Evolutionary conservation across 2,888 invertebrate species (phyloP).

Genomic region (Ditula angustiorana): DNA sequence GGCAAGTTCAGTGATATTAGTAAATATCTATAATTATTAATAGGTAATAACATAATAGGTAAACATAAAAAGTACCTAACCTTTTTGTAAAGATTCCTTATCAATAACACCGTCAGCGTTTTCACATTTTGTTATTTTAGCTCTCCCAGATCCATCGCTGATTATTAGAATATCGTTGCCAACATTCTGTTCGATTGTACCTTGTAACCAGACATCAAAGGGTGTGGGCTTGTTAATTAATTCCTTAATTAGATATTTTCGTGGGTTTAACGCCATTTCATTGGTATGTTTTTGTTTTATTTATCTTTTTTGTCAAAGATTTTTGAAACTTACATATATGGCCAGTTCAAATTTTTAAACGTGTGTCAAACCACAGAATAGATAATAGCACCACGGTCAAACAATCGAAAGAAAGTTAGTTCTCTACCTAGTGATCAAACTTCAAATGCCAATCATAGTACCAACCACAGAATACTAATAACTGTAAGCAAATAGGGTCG

Average conservation of each 20-base stretch:
- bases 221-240: constrained; percentile 65
- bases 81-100: constrained; percentile 68
- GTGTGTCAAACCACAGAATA: no score
- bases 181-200: constrained; percentile 78
- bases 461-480: no score
- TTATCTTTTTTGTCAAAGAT: background rate
- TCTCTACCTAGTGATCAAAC: no score
- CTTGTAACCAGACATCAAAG: constrained; percentile 77
- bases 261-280: constrained; percentile 63
- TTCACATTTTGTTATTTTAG: constrained; percentile 77
- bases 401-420: no score
- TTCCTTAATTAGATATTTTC: constrained; percentile 71
- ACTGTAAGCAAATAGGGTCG: no score
- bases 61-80: constrained; percentile 49
- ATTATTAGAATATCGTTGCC: constrained; percentile 76
- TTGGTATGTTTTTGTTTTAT: background rate
- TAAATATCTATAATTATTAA: no score
- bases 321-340: no score
- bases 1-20: no score
- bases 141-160: constrained; percentile 68
- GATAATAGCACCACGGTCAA: no score
- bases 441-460: no score
- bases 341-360: no score
- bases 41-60: no score
- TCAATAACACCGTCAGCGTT: constrained; percentile 71